phyloP scores from a whole-genome alignment of 2,888 invertebrate species.

The Pachycephus smyrnensis region DNA sequence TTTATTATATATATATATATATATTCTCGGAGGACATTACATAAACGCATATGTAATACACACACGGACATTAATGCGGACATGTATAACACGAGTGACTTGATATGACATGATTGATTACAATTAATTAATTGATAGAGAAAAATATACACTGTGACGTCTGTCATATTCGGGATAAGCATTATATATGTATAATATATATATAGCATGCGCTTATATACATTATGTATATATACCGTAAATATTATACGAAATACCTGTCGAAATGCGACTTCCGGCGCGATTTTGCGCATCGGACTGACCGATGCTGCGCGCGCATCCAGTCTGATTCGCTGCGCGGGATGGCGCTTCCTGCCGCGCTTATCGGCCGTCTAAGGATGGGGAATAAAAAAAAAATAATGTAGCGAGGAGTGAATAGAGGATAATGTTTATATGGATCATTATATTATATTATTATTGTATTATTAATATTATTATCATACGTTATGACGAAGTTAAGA shows the following conservation, averaged over 20 bases:
- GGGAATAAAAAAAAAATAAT: constrained; percentile 35
- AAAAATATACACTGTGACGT: constrained; percentile 13
- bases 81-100: background rate
- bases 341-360: background rate
- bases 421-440: constrained; percentile 64
- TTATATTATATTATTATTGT: constrained; percentile 40
- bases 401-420: constrained; percentile 46
- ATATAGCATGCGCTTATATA: constrained; percentile 52
- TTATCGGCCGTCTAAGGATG: constrained; percentile 20
- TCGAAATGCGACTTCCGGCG: background rate
- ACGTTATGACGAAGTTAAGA: constrained; percentile 54
- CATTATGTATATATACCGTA: constrained; percentile 53
- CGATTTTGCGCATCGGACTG: background rate
- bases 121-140: constrained; percentile 12
- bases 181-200: constrained; percentile 54
- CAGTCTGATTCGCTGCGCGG: background rate
- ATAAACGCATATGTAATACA: background rate
- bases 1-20: background rate
- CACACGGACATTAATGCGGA: background rate
- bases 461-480: constrained; percentile 51
- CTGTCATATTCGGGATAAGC: constrained; percentile 22
- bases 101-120: background rate
- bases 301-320: background rate
- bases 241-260: constrained; percentile 22
- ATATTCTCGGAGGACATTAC: background rate